Base-by-base conservation (phyloP, 1,140 invertebrate genomes). In the Drosophila fuyamai region DNA sequence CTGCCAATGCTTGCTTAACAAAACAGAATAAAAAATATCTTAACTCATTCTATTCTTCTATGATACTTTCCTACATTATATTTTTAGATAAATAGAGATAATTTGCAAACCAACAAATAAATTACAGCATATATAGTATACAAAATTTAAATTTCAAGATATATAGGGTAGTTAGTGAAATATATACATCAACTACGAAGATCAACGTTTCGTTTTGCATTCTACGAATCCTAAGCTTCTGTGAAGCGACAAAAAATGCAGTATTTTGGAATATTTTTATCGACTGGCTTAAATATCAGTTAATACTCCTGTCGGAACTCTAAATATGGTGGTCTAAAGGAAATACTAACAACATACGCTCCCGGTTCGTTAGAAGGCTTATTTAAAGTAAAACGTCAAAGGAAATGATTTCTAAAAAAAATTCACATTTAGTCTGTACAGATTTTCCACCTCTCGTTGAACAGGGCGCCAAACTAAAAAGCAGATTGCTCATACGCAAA, bases 401-500 rank as follows among this genome's bases (percentile, higher is more conserved):
- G 13, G 5, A 38, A 27, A 18, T 8, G 10, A 9, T 14, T 32
- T 46, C 29, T 8, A 1, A 10, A 18, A 14, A 14, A 35, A 18
- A 10, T 35, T 35, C 0, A 14, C 8, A 50, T 12, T 13, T 23
- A 1, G 9, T 3, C 4, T 29, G 27, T 10, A 23, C 13, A 27
- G 27, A 0, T 7, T 56, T 29, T 10, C n/a, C 2, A 0, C 10
- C n/a, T 27, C 14, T 6, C 5, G 7, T 41, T 58, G 18, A 1
- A 14, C n/a, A 2, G 2, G 0, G 35, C 14, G 23, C 9, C 4
- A 6, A 16, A 5, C 10, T 38, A 18, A 53, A 35, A 18, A 53
- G 50, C 12, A 35, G 16, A 62, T 62, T 66, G 23, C 70, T 48
- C 72, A 75, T 66, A 75, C 71, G 60, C 40, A 55, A 48, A 41